Percentiles rank a stretch among this genome's conserved stretches.
These are phyloP conservation scores for Ranitomeya imitator DNA, from an alignment of 2,113 vertebrate genomes.

Conservation along the genomic window DNA sequence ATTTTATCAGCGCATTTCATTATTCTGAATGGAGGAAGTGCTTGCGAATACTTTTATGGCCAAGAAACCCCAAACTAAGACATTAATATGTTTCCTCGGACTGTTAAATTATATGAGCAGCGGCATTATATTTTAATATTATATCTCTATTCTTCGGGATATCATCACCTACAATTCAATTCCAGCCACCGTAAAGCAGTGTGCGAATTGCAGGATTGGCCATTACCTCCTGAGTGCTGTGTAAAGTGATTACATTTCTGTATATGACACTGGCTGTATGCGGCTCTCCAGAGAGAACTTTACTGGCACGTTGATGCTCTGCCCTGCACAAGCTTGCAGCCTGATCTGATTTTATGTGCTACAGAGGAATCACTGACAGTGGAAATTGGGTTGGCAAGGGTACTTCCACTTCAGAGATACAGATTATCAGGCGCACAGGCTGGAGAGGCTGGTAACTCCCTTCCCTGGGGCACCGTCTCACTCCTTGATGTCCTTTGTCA, in stretches of 20 bases:
- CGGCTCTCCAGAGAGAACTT: conserved; percentile 53
- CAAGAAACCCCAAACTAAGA: conserved; percentile 45
- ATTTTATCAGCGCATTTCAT: conserved; percentile 48
- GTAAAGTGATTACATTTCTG: conserved; percentile 59
- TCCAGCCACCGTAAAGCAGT: conserved; percentile 49
- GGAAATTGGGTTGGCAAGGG: conserved; percentile 28
- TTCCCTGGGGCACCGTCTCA: conserved; percentile 23
- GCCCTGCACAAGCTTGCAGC: conserved; percentile 40
- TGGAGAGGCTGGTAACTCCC: neutral
- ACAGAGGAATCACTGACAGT: conserved; percentile 33
- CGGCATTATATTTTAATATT: conserved; percentile 54
- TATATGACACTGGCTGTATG: conserved; percentile 53
- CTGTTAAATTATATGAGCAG: conserved; percentile 56
- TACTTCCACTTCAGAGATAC: conserved; percentile 24
- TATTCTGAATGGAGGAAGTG: conserved; percentile 38
- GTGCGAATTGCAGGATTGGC: conserved; percentile 49
- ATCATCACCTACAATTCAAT: conserved; percentile 58
- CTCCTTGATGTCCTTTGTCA: conserved; percentile 29
- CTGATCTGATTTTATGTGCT: conserved; percentile 56
- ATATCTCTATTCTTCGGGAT: conserved; percentile 57
- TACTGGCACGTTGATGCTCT: conserved; percentile 45
- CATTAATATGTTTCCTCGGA: conserved; percentile 54
- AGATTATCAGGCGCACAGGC: neutral
- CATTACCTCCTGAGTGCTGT: conserved; percentile 54
- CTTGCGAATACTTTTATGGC: conserved; percentile 41